Conservation (phyloP, 2,797 vertebrate species). For the Phrynocephalus guinanensis region DNA sequence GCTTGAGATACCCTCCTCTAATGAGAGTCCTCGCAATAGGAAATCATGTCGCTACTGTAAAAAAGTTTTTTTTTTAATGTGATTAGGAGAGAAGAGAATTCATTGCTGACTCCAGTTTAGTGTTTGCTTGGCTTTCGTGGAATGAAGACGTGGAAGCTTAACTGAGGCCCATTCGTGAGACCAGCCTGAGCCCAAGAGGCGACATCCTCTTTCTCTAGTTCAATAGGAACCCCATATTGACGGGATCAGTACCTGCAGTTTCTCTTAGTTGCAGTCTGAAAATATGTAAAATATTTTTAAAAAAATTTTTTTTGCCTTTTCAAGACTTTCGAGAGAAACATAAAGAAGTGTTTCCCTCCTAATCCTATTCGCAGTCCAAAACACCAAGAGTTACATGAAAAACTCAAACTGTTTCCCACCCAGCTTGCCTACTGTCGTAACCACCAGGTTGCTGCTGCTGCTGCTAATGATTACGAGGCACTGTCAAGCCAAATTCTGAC, state of each 20-base stretch:
- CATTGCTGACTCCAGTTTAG: background rate
- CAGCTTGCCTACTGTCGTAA: background rate
- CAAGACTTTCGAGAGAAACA: background rate
- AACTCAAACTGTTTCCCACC: background rate
- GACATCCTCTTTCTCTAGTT: background rate
- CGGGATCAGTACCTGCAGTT: too few relatives aligned
- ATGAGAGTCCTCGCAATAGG: background rate
- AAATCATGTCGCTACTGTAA: background rate
- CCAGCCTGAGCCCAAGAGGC: background rate
- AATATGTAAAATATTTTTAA: too few relatives aligned
- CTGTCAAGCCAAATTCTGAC: too few relatives aligned
- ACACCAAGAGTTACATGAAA: background rate
- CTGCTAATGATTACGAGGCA: too few relatives aligned
- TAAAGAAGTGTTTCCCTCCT: background rate
- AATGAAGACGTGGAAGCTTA: background rate
- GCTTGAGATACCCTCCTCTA: background rate
- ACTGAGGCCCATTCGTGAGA: background rate
- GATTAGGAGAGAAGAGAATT: background rate
- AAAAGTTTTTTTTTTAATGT: background rate
- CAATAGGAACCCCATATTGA: too few relatives aligned
- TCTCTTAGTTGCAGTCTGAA: too few relatives aligned
- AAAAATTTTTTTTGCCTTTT: background rate
- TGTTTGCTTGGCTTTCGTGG: background rate
- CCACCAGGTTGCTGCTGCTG: too few relatives aligned
- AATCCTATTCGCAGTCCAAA: background rate